Conservation (phyloP, 2,888 invertebrate genomes). For the Leucania comma region DNA sequence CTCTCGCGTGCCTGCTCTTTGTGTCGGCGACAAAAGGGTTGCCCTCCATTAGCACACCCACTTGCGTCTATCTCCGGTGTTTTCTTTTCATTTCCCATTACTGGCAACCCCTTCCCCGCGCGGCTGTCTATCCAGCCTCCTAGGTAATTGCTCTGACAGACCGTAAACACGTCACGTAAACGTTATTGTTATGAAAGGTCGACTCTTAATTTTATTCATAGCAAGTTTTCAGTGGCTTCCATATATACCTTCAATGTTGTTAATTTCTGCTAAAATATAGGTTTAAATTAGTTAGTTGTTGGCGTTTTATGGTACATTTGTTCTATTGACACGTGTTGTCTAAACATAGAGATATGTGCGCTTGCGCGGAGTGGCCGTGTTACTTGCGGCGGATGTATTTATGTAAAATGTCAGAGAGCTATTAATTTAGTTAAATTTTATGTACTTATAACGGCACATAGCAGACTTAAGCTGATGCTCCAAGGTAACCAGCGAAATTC, state of each 20-base stretch:
- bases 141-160: slow-evolving; percentile 59
- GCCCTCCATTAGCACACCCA: slow-evolving; percentile 69
- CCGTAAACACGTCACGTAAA: slow-evolving; percentile 60
- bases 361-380: not conserved
- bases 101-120: slow-evolving; percentile 42
- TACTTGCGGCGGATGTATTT: slow-evolving; percentile 5
- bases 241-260: slow-evolving; percentile 34
- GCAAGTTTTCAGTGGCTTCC: slow-evolving; percentile 38
- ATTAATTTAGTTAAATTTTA: no score
- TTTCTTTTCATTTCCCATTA: slow-evolving; percentile 75
- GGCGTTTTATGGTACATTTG: slow-evolving; percentile 15
- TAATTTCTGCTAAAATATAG: slow-evolving; percentile 52
- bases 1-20: slow-evolving; percentile 51
- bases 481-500: no score
- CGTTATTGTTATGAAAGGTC: slow-evolving; percentile 56
- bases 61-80: slow-evolving; percentile 72
- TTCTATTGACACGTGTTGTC: slow-evolving; percentile 16
- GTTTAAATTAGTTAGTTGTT: slow-evolving; percentile 40
- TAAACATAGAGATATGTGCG: slow-evolving; percentile 22
- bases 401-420: slow-evolving; percentile 10
- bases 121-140: slow-evolving; percentile 44
- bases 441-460: no score
- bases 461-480: no score
- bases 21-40: slow-evolving; percentile 64
- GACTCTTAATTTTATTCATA: slow-evolving; percentile 58